These are phyloP conservation scores for Herpetotheres cachinnans DNA, from an alignment of 2,113 vertebrate species.

Conservation along the genomic window DNA sequence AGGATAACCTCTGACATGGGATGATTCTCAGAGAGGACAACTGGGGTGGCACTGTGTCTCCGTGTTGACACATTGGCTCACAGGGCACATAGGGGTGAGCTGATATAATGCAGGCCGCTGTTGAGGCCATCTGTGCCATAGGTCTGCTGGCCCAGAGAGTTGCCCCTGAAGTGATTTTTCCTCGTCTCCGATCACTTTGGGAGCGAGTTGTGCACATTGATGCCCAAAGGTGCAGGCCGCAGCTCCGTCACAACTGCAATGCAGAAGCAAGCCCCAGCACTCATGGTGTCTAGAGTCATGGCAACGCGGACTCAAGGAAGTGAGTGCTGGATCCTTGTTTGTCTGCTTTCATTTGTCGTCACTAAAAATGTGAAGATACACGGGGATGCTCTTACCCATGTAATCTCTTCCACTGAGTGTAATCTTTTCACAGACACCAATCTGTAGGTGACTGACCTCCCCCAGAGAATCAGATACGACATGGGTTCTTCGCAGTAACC, in stretches of 20 bases:
- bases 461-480: neutral
- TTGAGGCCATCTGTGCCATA: neutral
- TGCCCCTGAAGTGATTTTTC: neutral
- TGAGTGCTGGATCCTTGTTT: neutral
- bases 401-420: neutral
- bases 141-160: neutral
- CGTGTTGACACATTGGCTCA: neutral
- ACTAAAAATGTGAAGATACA: neutral
- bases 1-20: neutral
- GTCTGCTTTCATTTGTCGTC: neutral
- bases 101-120: neutral
- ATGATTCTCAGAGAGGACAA: neutral
- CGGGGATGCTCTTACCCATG: neutral
- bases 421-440: too few species aligned
- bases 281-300: neutral
- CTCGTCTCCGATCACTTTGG: rapidly evolving
- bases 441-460: neutral
- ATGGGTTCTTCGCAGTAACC: neutral
- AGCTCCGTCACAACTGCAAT: neutral
- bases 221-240: neutral
- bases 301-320: neutral
- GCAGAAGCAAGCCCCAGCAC: neutral
- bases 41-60: neutral
- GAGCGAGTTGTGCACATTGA: rapidly evolving
- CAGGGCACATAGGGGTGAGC: neutral